A percentile compares a stretch with the other conserved stretches of the same genome.
phyloP scores from a whole-genome alignment of 2,113 vertebrate species.

The Nesoenas mayeri region DNA sequence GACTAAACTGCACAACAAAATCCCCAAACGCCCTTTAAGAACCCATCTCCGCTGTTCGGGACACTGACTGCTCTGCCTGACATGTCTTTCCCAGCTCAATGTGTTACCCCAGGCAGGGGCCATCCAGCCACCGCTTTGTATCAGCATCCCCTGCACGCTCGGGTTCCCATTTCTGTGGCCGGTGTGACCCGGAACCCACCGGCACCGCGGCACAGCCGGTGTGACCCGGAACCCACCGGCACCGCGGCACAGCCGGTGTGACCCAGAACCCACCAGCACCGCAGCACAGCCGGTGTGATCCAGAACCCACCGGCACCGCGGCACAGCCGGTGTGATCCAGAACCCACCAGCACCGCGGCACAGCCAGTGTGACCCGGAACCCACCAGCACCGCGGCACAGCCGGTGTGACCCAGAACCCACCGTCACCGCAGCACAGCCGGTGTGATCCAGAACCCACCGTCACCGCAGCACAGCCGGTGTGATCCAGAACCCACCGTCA shows the following conservation, averaged over 20 bases:
- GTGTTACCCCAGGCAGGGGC: not conserved
- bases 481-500: too few species aligned
- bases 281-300: too few species aligned
- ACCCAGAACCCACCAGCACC: too few species aligned
- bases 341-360: too few species aligned
- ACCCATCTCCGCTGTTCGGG: not conserved
- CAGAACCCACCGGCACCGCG: too few species aligned
- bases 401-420: fast-evolving
- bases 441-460: too few species aligned
- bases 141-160: not conserved
- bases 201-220: too few species aligned
- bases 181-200: not conserved
- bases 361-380: not conserved
- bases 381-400: not conserved
- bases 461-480: too few species aligned
- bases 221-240: too few species aligned
- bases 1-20: fast-evolving
- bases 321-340: too few species aligned
- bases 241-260: too few species aligned
- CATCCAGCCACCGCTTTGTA: not conserved
- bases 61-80: not conserved
- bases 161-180: not conserved
- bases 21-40: not conserved
- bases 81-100: not conserved
- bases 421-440: not conserved